These are phyloP conservation scores for Gyps fulvus DNA, from an alignment of 2,113 vertebrate species.

Conservation along the genomic window DNA sequence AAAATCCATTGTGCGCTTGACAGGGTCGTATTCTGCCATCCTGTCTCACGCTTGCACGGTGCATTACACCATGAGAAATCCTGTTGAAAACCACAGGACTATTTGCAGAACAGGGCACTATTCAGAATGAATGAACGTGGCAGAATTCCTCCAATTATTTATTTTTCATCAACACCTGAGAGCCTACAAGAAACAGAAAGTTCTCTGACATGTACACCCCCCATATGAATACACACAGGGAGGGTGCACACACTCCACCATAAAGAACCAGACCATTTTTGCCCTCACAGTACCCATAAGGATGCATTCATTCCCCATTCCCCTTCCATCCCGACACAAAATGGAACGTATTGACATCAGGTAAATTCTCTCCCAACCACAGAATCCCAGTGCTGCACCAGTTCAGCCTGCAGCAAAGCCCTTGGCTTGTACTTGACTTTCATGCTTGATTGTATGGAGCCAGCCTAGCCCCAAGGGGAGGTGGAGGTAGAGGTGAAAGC, in stretches of 20 bases:
- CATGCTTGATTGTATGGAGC: neutral
- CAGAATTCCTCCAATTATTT: conserved; percentile 38
- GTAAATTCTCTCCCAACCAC: conserved; percentile 34
- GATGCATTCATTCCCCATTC: conserved; percentile 23
- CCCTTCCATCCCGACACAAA: neutral
- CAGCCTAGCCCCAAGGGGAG: conserved; percentile 15
- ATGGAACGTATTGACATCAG: conserved; percentile 7
- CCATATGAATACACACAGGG: neutral
- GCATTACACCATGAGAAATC: neutral
- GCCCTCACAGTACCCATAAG: neutral
- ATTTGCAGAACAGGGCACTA: conserved; percentile 20
- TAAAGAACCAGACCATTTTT: neutral
- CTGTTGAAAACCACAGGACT: neutral
- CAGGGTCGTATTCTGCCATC: neutral
- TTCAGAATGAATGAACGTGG: neutral
- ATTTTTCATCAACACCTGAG: conserved; percentile 4
- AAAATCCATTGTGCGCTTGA: neutral
- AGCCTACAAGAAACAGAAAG: neutral
- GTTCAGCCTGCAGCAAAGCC: conserved; percentile 4
- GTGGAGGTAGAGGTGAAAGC: conserved; percentile 22
- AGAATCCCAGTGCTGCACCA: conserved; percentile 18
- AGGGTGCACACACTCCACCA: neutral
- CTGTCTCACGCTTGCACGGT: neutral
- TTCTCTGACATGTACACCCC: neutral
- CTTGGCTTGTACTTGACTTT: neutral